These are phyloP conservation scores for Epinephelus moara DNA, from an alignment of 2,113 vertebrate genomes.

Conservation along the genomic window DNA sequence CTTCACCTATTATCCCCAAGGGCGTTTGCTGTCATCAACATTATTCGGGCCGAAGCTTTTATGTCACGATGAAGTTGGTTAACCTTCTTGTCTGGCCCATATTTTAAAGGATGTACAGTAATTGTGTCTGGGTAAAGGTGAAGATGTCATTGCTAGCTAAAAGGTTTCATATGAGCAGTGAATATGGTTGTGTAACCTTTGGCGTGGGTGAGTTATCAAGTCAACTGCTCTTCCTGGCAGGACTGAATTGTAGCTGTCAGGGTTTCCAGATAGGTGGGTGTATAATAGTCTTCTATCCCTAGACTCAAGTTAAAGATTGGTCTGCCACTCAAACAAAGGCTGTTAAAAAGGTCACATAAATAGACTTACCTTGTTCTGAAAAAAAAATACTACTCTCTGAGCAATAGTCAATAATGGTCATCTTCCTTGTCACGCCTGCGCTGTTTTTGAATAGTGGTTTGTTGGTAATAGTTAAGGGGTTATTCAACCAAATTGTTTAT, in stretches of 20 bases:
- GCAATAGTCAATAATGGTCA: background rate
- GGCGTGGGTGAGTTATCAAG: slow-evolving; percentile 63
- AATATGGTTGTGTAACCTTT: slow-evolving; percentile 65
- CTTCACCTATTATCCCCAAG: slow-evolving; percentile 66
- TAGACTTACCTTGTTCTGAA: background rate
- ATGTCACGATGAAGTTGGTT: slow-evolving; percentile 58
- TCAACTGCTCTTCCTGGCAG: slow-evolving; percentile 33
- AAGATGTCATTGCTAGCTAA: slow-evolving; percentile 58
- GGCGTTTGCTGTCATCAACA: slow-evolving; percentile 56
- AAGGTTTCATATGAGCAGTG: slow-evolving; percentile 59
- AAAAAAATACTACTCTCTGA: slow-evolving; percentile 16
- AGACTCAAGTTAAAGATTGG: slow-evolving; percentile 41
- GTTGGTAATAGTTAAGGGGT: background rate
- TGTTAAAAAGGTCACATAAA: slow-evolving; percentile 22
- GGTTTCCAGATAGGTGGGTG: slow-evolving; percentile 18
- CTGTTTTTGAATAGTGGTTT: background rate
- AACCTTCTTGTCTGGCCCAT: slow-evolving; percentile 57
- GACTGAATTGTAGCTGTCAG: slow-evolving; percentile 54
- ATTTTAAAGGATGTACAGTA: slow-evolving; percentile 57
- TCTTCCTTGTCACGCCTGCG: background rate
- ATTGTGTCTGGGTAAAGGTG: slow-evolving; percentile 65
- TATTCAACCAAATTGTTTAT: too few species aligned
- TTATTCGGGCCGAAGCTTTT: slow-evolving; percentile 25
- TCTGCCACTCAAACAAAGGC: slow-evolving; percentile 48
- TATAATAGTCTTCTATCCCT: slow-evolving; percentile 23